These are phyloP conservation scores for Manis javanica DNA, from an alignment of 2,797 vertebrate species.

Conservation along the genomic window DNA sequence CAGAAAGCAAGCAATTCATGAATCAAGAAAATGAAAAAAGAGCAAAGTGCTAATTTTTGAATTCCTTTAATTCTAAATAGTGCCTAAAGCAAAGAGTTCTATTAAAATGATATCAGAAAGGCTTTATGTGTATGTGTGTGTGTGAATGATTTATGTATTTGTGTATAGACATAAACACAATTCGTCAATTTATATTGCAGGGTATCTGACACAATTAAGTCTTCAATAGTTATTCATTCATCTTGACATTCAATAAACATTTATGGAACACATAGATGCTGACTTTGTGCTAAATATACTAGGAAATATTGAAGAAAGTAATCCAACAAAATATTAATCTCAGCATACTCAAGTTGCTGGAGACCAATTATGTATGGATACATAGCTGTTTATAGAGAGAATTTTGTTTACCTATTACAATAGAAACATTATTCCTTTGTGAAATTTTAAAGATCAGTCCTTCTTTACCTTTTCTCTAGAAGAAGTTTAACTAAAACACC, in stretches of 20 bases:
- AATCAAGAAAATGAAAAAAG: slow-evolving; percentile 44
- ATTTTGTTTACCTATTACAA: background rate
- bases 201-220: background rate
- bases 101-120: background rate
- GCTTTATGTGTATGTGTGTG: background rate
- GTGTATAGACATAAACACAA: background rate
- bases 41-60: slow-evolving; percentile 48
- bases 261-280: background rate
- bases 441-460: background rate
- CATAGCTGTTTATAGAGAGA: background rate
- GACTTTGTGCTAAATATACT: background rate
- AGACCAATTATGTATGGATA: background rate
- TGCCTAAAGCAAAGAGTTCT: slow-evolving; percentile 16
- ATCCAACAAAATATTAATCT: background rate
- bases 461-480: background rate
- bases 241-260: background rate
- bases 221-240: background rate
- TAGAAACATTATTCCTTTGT: background rate
- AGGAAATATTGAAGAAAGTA: background rate
- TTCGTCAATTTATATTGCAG: background rate
- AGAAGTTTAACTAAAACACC: background rate
- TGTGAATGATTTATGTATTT: too few relatives aligned
- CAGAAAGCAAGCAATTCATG: slow-evolving; percentile 44
- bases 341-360: background rate
- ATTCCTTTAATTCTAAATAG: slow-evolving; percentile 55